Conservation (phyloP, 1,140 invertebrate species). For the Drosophila subobscura region DNA sequence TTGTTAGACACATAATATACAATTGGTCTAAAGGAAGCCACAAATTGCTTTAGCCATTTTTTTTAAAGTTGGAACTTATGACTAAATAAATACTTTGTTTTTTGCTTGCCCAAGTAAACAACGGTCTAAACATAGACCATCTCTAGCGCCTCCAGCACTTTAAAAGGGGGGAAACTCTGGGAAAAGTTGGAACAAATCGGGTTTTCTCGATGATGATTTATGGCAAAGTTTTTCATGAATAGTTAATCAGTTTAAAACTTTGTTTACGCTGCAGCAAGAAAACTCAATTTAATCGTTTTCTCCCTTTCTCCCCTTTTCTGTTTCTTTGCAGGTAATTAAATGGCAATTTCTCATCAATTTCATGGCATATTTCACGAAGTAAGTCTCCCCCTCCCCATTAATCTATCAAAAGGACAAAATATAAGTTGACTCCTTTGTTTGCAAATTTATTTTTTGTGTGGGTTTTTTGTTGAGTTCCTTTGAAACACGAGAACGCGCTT, state of each 20-base stretch:
- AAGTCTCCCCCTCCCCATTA: constrained; percentile 48
- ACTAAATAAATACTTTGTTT: too few relatives aligned
- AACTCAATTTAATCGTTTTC: constrained; percentile 50
- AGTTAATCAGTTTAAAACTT: constrained; percentile 16
- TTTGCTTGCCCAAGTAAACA: too few relatives aligned
- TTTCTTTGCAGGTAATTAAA: constrained; percentile 73
- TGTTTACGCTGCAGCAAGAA: constrained; percentile 20
- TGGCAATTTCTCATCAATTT: constrained; percentile 52
- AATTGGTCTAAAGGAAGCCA: too few relatives aligned
- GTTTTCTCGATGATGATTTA: neutral
- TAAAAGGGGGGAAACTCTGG: too few relatives aligned
- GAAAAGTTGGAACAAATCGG: neutral
- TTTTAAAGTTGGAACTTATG: too few relatives aligned
- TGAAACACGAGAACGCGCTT: constrained; percentile 71
- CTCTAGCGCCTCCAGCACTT: too few relatives aligned
- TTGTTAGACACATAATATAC: too few relatives aligned
- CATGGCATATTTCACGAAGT: constrained; percentile 48
- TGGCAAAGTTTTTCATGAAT: neutral
- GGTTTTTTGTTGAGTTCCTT: constrained; percentile 26
- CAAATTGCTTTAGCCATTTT: too few relatives aligned
- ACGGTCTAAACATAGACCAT: too few relatives aligned
- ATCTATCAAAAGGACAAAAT: constrained; percentile 42
- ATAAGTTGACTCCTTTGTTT: constrained; percentile 54
- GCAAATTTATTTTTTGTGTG: constrained; percentile 33
- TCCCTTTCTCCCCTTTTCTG: constrained; percentile 32